Conservation (phyloP, 2,888 invertebrate genomes). For the Protodeltote pygarga region DNA sequence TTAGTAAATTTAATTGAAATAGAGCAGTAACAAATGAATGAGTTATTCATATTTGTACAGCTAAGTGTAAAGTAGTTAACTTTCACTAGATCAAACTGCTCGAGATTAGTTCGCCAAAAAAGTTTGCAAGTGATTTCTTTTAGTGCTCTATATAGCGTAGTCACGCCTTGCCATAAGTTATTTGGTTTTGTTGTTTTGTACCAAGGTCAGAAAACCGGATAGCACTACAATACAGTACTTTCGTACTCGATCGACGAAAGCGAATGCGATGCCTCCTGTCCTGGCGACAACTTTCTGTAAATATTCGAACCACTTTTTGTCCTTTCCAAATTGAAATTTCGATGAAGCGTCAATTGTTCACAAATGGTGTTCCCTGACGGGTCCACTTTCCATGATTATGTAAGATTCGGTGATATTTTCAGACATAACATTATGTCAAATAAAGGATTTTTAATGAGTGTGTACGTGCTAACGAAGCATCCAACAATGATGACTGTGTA, state of each 20-base stretch:
- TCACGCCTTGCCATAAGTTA: conserved; percentile 66
- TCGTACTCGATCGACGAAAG: conserved; percentile 80
- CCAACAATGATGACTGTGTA: conserved; percentile 33
- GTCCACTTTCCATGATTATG: conserved; percentile 81
- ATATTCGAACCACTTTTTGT: conserved; percentile 80
- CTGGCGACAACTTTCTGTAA: conserved; percentile 82
- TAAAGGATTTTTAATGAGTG: conserved; percentile 73
- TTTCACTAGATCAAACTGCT: conserved; percentile 75
- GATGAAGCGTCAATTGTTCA: conserved; percentile 77
- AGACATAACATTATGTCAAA: conserved; percentile 68
- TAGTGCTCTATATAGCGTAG: conserved; percentile 69
- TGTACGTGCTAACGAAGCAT: conserved; percentile 65
- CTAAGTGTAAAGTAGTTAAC: conserved; percentile 57
- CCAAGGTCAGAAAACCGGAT: conserved; percentile 80
- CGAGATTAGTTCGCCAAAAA: conserved; percentile 66
- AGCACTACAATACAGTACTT: conserved; percentile 75
- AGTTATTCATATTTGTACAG: conserved; percentile 43
- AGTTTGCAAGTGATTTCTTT: conserved; percentile 73
- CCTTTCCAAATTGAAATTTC: conserved; percentile 78
- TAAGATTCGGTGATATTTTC: conserved; percentile 56
- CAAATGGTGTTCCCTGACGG: conserved; percentile 65
- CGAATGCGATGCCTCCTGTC: conserved; percentile 76
- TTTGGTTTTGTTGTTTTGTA: conserved; percentile 60
- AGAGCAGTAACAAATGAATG: conserved; percentile 37
- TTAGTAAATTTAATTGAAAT: conserved; percentile 34